These are phyloP conservation scores for Anolis apletophallus DNA, from an alignment of 2,797 vertebrate species.

Conservation along the genomic window DNA sequence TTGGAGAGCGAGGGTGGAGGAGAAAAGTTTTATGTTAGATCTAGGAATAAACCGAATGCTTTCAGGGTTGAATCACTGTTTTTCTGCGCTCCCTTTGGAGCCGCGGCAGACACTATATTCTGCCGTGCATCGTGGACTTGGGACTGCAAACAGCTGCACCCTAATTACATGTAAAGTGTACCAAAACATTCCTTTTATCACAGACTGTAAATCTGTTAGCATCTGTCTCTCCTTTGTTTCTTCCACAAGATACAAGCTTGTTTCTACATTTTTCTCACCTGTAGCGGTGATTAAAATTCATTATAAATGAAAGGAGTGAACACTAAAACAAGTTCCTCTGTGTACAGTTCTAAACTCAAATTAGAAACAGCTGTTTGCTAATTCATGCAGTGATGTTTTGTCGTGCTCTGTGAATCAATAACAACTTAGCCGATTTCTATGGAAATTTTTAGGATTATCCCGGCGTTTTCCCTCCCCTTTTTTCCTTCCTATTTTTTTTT, in stretches of 20 bases:
- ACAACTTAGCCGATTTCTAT: constrained; percentile 80
- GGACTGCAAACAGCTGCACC: constrained; percentile 88
- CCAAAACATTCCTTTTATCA: constrained; percentile 90
- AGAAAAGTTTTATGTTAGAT: constrained; percentile 75
- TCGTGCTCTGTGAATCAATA: constrained; percentile 86
- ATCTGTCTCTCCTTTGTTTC: constrained; percentile 89
- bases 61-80: constrained; percentile 84
- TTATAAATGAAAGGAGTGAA: constrained; percentile 88
- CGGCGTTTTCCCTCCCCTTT: constrained; percentile 26
- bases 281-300: constrained; percentile 91
- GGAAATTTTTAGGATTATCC: constrained; percentile 75
- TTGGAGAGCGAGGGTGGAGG: constrained; percentile 57
- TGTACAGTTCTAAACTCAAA: constrained; percentile 88
- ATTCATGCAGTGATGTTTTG: constrained; percentile 88
- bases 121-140: constrained; percentile 81
- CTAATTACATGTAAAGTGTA: constrained; percentile 92
- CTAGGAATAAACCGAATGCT: constrained; percentile 77
- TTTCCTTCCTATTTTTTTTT: not conserved
- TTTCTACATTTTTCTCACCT: constrained; percentile 90
- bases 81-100: constrained; percentile 83
- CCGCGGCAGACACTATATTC: constrained; percentile 79
- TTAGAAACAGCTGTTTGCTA: constrained; percentile 96
- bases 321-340: constrained; percentile 90
- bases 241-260: constrained; percentile 89
- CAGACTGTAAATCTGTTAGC: constrained; percentile 89